Percentiles rank a stretch among this genome's conserved stretches.
Evolutionary conservation across 1,140 invertebrate genomes (phyloP).

Genomic region (Sitophilus oryzae): DNA sequence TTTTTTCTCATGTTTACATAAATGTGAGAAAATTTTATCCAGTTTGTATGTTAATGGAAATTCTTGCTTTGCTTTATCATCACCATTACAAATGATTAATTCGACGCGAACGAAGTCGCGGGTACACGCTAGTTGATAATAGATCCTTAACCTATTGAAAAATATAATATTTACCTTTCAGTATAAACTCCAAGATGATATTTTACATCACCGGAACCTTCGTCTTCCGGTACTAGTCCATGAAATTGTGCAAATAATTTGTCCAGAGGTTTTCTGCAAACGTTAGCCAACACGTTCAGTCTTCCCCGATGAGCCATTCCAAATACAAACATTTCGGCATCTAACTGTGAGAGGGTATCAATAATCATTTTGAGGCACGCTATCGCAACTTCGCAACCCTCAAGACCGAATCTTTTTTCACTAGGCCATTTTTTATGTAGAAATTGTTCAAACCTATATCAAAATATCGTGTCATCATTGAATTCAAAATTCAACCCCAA

Average conservation of each 20-base stretch:
- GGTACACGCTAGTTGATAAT: too few relatives aligned
- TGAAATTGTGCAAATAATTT: constrained; percentile 85
- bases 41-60: too few relatives aligned
- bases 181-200: constrained; percentile 86
- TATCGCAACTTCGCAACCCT: constrained; percentile 87
- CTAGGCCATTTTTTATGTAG: constrained; percentile 82
- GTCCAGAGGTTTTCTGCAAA: constrained; percentile 78
- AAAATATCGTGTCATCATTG: constrained; percentile 1
- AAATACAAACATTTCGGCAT: constrained; percentile 67
- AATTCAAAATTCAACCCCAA: background rate
- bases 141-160: too few relatives aligned
- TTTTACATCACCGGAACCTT: constrained; percentile 90
- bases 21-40: too few relatives aligned
- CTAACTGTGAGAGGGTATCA: constrained; percentile 67
- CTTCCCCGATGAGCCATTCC: constrained; percentile 92
- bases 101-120: too few relatives aligned
- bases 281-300: constrained; percentile 84
- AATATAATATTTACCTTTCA: constrained; percentile 52
- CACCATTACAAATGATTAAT: too few relatives aligned
- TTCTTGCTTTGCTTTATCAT: too few relatives aligned
- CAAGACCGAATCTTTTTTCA: constrained; percentile 87
- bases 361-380: constrained; percentile 82
- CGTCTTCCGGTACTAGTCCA: constrained; percentile 68
- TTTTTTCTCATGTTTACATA: too few relatives aligned
- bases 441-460: constrained; percentile 72